phyloP scores from a whole-genome alignment of 2,113 vertebrate species.

The Peucedramus taeniatus region DNA sequence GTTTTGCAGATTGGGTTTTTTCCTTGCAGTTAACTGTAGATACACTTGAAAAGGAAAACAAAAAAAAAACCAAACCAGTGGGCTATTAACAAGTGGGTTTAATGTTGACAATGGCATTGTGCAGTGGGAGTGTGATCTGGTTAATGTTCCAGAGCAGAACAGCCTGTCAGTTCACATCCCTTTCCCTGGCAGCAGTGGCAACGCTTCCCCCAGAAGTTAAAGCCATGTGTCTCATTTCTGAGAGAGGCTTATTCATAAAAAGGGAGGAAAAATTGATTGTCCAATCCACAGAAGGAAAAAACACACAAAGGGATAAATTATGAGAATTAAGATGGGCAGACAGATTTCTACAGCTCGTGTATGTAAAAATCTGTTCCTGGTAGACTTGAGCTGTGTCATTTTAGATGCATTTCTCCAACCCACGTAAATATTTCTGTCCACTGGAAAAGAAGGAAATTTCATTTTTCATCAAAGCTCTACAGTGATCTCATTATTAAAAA shows the following conservation, averaged over 20 bases:
- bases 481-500: slow-evolving; percentile 42
- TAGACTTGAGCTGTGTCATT: neutral
- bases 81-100: neutral
- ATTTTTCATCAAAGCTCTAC: slow-evolving; percentile 45
- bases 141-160: neutral
- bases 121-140: neutral
- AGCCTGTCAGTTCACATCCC: neutral
- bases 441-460: slow-evolving; percentile 38
- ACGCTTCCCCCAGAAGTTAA: neutral
- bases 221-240: neutral
- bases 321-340: neutral
- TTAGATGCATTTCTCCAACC: slow-evolving; percentile 41
- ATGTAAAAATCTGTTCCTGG: neutral
- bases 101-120: neutral
- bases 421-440: slow-evolving; percentile 19
- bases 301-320: neutral
- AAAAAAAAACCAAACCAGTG: neutral
- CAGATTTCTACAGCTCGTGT: neutral
- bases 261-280: neutral
- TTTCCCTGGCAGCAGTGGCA: neutral
- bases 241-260: neutral
- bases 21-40: neutral
- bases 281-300: neutral
- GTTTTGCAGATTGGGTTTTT: neutral
- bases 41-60: neutral